Conservation (phyloP, 2,888 invertebrate genomes). For the Drosophila paramelanica region DNA sequence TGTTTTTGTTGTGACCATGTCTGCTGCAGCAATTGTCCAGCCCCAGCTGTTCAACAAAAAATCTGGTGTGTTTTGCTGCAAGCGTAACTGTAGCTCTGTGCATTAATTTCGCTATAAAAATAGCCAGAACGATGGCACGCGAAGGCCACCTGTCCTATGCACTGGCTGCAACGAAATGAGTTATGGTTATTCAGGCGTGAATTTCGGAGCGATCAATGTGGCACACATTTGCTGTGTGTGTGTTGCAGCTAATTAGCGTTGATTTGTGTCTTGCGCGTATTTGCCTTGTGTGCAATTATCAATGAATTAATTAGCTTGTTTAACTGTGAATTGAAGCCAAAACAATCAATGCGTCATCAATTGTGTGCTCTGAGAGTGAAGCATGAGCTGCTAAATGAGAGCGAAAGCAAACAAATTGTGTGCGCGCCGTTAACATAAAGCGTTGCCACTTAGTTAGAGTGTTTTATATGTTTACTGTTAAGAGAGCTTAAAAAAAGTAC, state of each 20-base stretch:
- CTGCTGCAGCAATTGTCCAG: conserved; percentile 26
- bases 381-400: neutral
- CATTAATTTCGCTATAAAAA: conserved; percentile 42
- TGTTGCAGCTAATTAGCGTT: conserved; percentile 35
- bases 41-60: conserved; percentile 11
- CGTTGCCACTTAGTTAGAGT: conserved; percentile 32
- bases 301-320: conserved; percentile 47
- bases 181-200: conserved; percentile 56
- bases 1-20: conserved; percentile 57
- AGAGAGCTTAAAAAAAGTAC: neutral
- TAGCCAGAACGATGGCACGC: conserved; percentile 29
- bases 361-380: neutral
- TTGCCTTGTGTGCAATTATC: conserved; percentile 30
- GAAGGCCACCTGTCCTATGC: conserved; percentile 72
- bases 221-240: conserved; percentile 20
- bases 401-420: conserved; percentile 24
- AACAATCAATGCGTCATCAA: conserved; percentile 55
- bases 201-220: conserved; percentile 16
- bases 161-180: conserved; percentile 31
- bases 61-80: conserved; percentile 9
- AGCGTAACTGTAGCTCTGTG: conserved; percentile 25
- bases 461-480: neutral
- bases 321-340: conserved; percentile 31
- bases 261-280: conserved; percentile 28
- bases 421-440: conserved; percentile 30